These are phyloP conservation scores for Zygaena filipendulae DNA, from an alignment of 2,888 invertebrate genomes.

Conservation along the genomic window DNA sequence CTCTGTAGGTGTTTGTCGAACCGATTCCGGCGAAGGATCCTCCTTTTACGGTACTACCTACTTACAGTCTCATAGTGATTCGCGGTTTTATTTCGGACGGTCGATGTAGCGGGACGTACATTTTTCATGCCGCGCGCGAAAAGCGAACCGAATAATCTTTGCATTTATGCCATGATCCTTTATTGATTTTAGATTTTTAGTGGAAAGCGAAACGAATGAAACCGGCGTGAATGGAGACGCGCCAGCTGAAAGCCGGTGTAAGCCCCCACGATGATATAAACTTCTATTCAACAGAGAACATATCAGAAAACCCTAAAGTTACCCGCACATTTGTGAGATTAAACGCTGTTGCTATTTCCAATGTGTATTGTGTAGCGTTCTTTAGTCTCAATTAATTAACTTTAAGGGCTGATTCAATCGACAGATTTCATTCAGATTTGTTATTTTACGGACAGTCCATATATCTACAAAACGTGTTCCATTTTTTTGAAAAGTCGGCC, in stretches of 20 bases:
- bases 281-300: constrained; percentile 49
- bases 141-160: constrained; percentile 63
- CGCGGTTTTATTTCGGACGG: constrained; percentile 67
- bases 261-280: constrained; percentile 61
- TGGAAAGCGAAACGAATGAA: constrained; percentile 65
- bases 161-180: constrained; percentile 67
- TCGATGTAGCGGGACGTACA: constrained; percentile 59
- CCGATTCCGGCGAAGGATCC: constrained; percentile 59
- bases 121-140: constrained; percentile 59
- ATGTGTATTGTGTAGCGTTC: constrained; percentile 20
- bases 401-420: too few relatives aligned
- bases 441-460: too few relatives aligned
- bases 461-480: too few relatives aligned
- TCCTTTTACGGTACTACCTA: constrained; percentile 57
- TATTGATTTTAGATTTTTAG: constrained; percentile 70
- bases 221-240: constrained; percentile 61
- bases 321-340: constrained; percentile 23
- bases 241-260: constrained; percentile 57
- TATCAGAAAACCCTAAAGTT: constrained; percentile 45
- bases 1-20: constrained; percentile 68
- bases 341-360: constrained; percentile 5
- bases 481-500: too few relatives aligned
- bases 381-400: too few relatives aligned
- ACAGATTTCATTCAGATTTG: too few relatives aligned
- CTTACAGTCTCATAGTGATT: constrained; percentile 66